Conservation (phyloP, 2,888 invertebrate species). For the Acanthacorydalis orientalis region DNA sequence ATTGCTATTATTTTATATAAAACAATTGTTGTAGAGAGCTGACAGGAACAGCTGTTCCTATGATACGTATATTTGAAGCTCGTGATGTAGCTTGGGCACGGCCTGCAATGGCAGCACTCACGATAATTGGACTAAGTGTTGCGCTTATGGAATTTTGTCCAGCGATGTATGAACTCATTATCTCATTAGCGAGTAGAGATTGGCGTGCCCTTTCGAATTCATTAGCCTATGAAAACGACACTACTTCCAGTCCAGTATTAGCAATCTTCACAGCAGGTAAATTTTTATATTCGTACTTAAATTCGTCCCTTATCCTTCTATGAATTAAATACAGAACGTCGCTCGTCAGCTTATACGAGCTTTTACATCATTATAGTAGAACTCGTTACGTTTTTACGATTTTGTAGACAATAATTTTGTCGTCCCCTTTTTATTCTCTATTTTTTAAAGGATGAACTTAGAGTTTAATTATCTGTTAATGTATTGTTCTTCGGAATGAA, state of each 20-base stretch:
- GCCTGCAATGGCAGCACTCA: constrained; percentile 38
- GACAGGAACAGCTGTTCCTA: constrained; percentile 38
- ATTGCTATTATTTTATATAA: constrained; percentile 4
- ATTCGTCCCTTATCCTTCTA: background rate
- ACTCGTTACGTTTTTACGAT: background rate
- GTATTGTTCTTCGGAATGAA: no score
- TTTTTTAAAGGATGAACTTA: background rate
- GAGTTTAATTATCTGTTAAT: no score
- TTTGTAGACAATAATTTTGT: background rate
- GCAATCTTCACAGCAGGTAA: constrained; percentile 45
- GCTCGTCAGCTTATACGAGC: no score
- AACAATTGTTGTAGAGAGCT: constrained; percentile 26
- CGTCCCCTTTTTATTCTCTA: constrained; percentile 1
- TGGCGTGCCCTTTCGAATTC: constrained; percentile 44
- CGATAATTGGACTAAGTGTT: constrained; percentile 39
- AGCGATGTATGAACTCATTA: constrained; percentile 33
- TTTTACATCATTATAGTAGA: background rate
- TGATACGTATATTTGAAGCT: constrained; percentile 39
- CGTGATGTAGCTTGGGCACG: constrained; percentile 42
- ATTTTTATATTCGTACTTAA: constrained; percentile 5
- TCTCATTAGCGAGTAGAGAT: constrained; percentile 38
- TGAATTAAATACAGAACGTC: no score
- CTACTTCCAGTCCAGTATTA: constrained; percentile 42
- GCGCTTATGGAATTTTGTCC: constrained; percentile 44
- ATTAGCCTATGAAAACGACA: constrained; percentile 38